These are phyloP conservation scores for Temnothorax nylanderi DNA, from an alignment of 1,140 invertebrate genomes.

Conservation along the genomic window DNA sequence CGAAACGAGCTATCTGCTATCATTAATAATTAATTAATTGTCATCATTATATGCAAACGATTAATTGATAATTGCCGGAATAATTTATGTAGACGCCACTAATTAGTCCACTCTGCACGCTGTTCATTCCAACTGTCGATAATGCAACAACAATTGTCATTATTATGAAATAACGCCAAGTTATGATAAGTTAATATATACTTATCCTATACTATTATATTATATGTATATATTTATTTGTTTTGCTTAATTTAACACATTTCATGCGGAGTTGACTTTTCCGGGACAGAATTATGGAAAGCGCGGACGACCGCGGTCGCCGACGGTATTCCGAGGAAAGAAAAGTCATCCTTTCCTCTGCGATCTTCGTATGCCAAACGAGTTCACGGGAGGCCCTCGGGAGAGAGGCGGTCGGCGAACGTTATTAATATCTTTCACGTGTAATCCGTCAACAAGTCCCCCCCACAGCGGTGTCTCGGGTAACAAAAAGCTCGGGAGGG, in stretches of 20 bases:
- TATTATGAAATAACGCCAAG: slow-evolving; percentile 47
- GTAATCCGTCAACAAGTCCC: slow-evolving; percentile 57
- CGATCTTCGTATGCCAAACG: slow-evolving; percentile 46
- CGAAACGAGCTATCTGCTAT: slow-evolving; percentile 52
- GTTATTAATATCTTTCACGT: slow-evolving; percentile 66
- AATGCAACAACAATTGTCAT: slow-evolving; percentile 53
- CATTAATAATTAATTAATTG: slow-evolving; percentile 60
- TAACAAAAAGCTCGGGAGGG: slow-evolving; percentile 44
- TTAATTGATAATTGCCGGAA: slow-evolving; percentile 59
- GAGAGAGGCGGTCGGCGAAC: background rate
- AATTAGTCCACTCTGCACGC: slow-evolving; percentile 45
- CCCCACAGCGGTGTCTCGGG: background rate
- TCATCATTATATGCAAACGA: slow-evolving; percentile 57
- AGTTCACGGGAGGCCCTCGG: background rate
- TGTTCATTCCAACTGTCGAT: slow-evolving; percentile 52
- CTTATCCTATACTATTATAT: background rate
- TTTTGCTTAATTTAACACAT: slow-evolving; percentile 11
- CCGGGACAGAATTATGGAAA: too few relatives aligned
- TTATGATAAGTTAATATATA: slow-evolving; percentile 43
- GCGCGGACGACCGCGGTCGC: background rate
- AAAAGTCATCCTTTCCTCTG: background rate
- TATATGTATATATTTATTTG: slow-evolving; percentile 4
- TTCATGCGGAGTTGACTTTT: background rate
- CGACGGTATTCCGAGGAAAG: background rate
- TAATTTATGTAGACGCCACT: slow-evolving; percentile 52